A percentile compares a stretch with the other conserved stretches of the same genome.
Conservation (phyloP, 2,797 vertebrate genomes). For the Distichodus sexfasciatus region DNA sequence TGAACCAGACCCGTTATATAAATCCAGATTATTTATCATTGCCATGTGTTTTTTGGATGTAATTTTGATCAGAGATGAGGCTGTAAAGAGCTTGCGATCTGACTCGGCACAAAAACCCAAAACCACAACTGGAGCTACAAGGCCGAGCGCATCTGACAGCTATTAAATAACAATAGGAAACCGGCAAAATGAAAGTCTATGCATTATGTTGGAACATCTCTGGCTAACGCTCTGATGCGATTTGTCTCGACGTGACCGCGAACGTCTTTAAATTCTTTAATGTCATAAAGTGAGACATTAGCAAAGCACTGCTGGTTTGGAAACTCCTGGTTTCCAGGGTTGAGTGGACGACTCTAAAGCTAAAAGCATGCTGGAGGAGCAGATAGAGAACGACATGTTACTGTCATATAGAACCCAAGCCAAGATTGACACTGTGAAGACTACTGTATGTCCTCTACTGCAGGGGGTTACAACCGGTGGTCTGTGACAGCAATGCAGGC, state of each 20-base stretch:
- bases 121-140: no score
- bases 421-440: no score
- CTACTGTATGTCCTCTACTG: no score
- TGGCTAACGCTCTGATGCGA: not conserved
- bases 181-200: not conserved
- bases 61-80: no score
- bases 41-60: no score
- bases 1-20: no score
- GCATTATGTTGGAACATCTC: not conserved
- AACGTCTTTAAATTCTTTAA: not conserved
- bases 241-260: not conserved
- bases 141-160: no score
- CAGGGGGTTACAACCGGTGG: no score
- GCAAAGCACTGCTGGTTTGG: not conserved
- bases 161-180: not conserved
- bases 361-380: constrained; percentile 21
- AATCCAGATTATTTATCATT: no score
- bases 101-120: no score
- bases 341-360: constrained; percentile 21
- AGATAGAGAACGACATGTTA: constrained; percentile 1
- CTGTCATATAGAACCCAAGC: not conserved
- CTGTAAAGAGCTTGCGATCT: no score
- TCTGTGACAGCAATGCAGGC: no score
- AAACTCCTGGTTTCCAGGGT: constrained; percentile 23
- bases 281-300: not conserved